Evolutionary conservation across 2,797 vertebrate genomes (phyloP).

Genomic region (Podarcis lilfordi): DNA sequence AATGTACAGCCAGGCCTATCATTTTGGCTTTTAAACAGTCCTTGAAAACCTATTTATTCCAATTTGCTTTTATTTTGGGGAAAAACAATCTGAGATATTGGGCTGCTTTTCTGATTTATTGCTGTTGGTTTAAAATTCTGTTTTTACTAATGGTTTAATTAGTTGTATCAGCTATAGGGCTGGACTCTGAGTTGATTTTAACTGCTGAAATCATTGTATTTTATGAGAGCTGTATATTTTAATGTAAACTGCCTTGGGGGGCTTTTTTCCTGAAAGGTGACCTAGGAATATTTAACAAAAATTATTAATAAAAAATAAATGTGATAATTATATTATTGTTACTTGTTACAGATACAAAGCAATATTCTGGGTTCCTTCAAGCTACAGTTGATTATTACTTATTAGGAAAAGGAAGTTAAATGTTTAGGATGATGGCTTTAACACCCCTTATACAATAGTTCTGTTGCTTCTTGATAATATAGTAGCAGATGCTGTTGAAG

Average conservation of each 20-base stretch:
- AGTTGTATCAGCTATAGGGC: background rate
- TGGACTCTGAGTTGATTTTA: background rate
- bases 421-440: constrained; percentile 7
- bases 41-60: background rate
- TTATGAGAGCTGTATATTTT: too few relatives aligned
- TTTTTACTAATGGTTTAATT: background rate
- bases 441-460: constrained; percentile 4
- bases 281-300: background rate
- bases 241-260: background rate
- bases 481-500: background rate
- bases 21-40: background rate
- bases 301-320: background rate
- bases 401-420: constrained; percentile 9
- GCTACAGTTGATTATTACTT: background rate
- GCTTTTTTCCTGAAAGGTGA: background rate
- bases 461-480: constrained; percentile 11
- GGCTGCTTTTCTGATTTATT: background rate
- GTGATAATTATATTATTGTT: background rate
- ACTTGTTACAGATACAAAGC: background rate
- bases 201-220: too few relatives aligned
- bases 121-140: background rate
- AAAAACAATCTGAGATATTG: background rate
- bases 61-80: background rate
- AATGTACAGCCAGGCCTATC: background rate
- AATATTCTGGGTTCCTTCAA: constrained; percentile 2